Percentiles rank a stretch among this genome's conserved stretches.
phyloP scores from a whole-genome alignment of 2,113 vertebrate genomes.

The Larimichthys polyactis region DNA sequence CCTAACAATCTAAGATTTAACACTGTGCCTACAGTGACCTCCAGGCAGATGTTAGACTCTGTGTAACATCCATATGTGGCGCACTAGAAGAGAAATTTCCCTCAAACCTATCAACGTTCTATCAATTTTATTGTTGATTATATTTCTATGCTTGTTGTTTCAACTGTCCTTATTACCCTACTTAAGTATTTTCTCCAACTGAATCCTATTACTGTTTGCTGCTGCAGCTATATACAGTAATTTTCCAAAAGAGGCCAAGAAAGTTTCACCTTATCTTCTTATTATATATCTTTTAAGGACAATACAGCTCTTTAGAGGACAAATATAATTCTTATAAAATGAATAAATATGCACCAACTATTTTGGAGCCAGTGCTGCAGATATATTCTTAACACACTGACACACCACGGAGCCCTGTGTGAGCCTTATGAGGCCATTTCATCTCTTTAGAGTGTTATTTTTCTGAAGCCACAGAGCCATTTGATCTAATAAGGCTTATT shows the following conservation, averaged over 20 bases:
- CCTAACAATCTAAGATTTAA: too few species aligned
- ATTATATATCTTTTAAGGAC: constrained; percentile 9
- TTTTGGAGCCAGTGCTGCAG: neutral
- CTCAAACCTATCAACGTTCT: too few species aligned
- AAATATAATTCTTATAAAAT: constrained; percentile 24
- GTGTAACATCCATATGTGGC: too few species aligned
- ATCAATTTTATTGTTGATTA: neutral
- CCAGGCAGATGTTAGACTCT: too few species aligned
- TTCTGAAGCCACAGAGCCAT: constrained; percentile 59
- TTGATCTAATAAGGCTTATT: constrained; percentile 77
- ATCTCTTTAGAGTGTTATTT: constrained; percentile 60
- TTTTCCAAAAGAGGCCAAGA: neutral
- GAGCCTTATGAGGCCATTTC: constrained; percentile 22
- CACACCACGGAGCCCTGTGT: constrained; percentile 7
- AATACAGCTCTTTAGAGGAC: constrained; percentile 1
- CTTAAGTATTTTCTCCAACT: neutral
- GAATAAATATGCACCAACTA: constrained; percentile 7
- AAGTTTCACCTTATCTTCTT: neutral
- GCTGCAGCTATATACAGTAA: neutral
- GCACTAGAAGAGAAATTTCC: too few species aligned
- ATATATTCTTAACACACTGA: constrained; percentile 17
- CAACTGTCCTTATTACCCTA: neutral
- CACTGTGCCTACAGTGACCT: too few species aligned
- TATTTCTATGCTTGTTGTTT: constrained; percentile 2
- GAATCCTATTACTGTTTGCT: neutral